A percentile compares a stretch with the other conserved stretches of the same genome.
Conservation (phyloP, 2,888 invertebrate species). For the Opisthograptis luteolata region DNA sequence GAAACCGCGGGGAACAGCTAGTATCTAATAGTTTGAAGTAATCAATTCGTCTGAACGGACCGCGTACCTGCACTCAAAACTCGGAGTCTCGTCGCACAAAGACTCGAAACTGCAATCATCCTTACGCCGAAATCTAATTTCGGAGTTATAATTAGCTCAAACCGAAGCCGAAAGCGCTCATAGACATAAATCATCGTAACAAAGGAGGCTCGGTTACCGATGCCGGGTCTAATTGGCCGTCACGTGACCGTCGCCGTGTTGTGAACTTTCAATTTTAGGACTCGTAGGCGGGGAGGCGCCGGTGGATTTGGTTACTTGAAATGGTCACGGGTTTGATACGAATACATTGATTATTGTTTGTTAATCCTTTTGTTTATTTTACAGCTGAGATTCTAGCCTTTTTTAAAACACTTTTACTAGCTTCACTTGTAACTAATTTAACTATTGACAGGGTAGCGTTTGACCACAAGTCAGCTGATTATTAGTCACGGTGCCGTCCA, state of each 20-base stretch:
- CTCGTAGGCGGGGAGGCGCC: background rate
- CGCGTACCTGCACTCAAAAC: background rate
- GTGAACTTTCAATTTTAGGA: background rate
- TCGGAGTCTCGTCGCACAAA: slow-evolving; percentile 8
- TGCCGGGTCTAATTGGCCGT: slow-evolving; percentile 61
- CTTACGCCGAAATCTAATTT: slow-evolving; percentile 33
- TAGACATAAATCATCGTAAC: slow-evolving; percentile 76
- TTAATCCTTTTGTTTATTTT: no score
- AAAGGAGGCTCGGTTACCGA: slow-evolving; percentile 58
- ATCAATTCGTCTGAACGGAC: background rate
- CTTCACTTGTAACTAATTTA: no score
- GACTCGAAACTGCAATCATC: slow-evolving; percentile 24
- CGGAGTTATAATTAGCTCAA: slow-evolving; percentile 36
- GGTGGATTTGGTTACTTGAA: background rate
- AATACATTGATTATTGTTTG: no score
- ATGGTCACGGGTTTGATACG: background rate
- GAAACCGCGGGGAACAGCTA: no score
- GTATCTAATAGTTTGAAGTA: no score
- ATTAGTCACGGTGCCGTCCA: no score
- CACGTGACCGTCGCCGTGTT: slow-evolving; percentile 17
- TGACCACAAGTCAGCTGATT: no score
- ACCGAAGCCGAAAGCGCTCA: slow-evolving; percentile 36
- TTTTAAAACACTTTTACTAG: no score
- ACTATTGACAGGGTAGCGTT: no score
- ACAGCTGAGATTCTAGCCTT: no score